Base-by-base conservation (phyloP, 2,113 vertebrate genomes). In the Aegithalos caudatus region DNA sequence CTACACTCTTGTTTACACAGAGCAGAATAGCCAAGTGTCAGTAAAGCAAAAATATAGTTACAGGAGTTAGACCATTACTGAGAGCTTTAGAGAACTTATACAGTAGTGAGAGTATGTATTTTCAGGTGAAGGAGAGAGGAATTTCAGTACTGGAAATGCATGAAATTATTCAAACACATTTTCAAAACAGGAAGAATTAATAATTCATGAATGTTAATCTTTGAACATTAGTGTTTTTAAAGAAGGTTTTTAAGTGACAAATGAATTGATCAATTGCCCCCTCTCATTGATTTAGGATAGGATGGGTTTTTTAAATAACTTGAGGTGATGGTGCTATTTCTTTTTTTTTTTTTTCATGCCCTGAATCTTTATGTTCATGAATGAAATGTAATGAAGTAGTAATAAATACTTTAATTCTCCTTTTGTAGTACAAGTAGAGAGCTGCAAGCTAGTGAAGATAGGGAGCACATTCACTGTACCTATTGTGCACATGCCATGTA, bases 151-250 rank as follows among this genome's bases (percentile, higher is more conserved):
- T 85, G 78, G 48, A 90, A 89, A 72, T 64, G 44, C 27, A 21
- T 31, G 19, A 81, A 91, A 51, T 91, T 15, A 67, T 48, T 93
- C 53, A 79, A 94, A 81, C 19, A 50, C 9, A 13, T 79, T 94
- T 90, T 87, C 53, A 53, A 64, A 97, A n/a, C 61, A 91, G 77
- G 74, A 87, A 82, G 2, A 10, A 64, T 94, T 91, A 92, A 79
- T 91, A 72, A 88, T 90, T 90, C 12, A 67, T 81, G 25, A 37
- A 74, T 81, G 29, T 60, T 89, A 84, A 56, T 89, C 44, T 89
- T 81, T 81, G 77, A 78, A 74, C 65, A 56, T 91, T n/a, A 58
- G 3, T 86, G 47, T 78, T 91, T 84, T 84, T 81, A 15, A 58
- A 64, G 11, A 90, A n/a, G 28, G 42, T 45, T 86, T 95, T 69